A percentile compares a stretch with the other conserved stretches of the same genome.
phyloP scores from a whole-genome alignment of 2,797 vertebrate species.

The Spinus pinus region DNA sequence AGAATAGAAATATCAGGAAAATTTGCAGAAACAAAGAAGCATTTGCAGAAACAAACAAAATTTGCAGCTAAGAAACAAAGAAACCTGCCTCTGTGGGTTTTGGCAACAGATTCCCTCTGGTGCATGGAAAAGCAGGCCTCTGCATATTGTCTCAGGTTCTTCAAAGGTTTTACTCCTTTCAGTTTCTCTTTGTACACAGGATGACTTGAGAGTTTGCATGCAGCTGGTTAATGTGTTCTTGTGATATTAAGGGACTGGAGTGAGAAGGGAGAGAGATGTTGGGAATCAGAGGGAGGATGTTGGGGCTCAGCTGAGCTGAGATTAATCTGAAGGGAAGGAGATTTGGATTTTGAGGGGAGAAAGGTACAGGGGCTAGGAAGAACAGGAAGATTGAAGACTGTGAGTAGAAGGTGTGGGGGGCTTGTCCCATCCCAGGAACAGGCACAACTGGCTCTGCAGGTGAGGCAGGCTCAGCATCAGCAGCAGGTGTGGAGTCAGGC shows the following conservation, averaged over 20 bases:
- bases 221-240: background rate
- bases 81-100: background rate
- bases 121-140: rapidly evolving
- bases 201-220: background rate
- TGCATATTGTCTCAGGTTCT: background rate
- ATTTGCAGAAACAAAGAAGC: background rate
- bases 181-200: background rate
- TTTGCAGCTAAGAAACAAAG: background rate
- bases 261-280: background rate
- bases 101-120: background rate
- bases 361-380: background rate
- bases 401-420: background rate
- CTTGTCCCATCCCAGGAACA: background rate
- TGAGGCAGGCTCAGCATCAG: background rate
- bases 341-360: background rate
- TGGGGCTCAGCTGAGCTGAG: background rate
- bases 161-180: background rate
- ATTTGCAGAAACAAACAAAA: too few species aligned
- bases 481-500: background rate
- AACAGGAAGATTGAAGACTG: background rate
- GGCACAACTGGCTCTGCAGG: background rate
- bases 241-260: background rate
- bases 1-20: background rate
- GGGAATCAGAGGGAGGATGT: background rate
- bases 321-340: background rate